Evolutionary conservation across 2,888 invertebrate genomes (phyloP), one percentile per base, ranked within the genome.

Genomic region (Celastrina argiolus): DNA sequence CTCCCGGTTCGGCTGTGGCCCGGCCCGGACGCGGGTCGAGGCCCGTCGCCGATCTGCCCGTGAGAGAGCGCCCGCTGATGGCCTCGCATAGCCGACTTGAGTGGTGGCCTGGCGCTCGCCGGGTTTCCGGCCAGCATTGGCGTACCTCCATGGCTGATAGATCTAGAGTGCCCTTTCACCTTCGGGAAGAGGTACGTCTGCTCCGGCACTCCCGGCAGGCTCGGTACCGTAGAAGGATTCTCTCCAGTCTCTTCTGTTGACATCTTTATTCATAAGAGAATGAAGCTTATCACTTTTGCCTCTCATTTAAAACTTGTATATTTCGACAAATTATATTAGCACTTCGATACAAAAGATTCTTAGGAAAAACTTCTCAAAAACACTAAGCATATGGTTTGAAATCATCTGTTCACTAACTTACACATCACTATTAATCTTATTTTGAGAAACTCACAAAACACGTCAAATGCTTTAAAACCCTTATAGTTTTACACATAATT

Each of bases 41-140:
- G 81, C 56, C 79, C 88, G 74, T 95, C 95, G 67, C 94, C 94
- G 70, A 97, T 96, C 85, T 97, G 96, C 0, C 97, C 97, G 77
- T 97, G 97, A 6, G 97, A 97, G 76, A 96, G 94, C 64, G 97
- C 97, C 68, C 97, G 93, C 81, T 96, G 96, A 80, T 97, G 97
- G 1, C 96, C 94, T 68, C 94, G 94, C 80, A 94, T 83, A 36
- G 93, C 93, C 1, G 94, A 94, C 81, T 96, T 96, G 77, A 97
- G 92, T 10, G 95, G 95, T 16, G 95, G 95, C 41, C 96, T 92
- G 5, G 93, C 92, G 64, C 84, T 81, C 18, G 84, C 76, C 3
- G 85, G 81, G 67, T 87, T 90, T 66, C 86, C 92, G 12, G 82
- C 81, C 76, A 85, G 84, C 82, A 81, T 92, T 70, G 87, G 88